Conservation (phyloP, 2,113 vertebrate genomes). For the Amazona guildingii region DNA sequence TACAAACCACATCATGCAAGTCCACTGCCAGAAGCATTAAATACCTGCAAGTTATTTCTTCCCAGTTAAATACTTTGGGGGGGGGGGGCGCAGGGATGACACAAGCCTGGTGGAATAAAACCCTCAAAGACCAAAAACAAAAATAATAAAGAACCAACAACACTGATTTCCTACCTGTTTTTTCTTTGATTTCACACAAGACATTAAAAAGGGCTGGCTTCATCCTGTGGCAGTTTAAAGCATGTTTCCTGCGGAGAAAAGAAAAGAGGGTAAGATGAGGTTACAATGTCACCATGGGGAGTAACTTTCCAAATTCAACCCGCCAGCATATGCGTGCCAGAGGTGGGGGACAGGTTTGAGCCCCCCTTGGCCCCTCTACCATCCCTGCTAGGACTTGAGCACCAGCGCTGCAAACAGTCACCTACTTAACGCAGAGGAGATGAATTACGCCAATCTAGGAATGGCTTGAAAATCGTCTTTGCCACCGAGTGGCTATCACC, state of each 20-base stretch:
- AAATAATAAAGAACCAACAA: not conserved
- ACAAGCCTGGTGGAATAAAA: not conserved
- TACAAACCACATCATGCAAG: slow-evolving; percentile 16
- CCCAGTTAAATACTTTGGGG: not conserved
- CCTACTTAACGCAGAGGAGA: not conserved
- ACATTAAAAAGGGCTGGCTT: slow-evolving; percentile 99
- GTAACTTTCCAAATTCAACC: slow-evolving; percentile 35
- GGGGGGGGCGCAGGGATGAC: accelerated
- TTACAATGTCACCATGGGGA: not conserved
- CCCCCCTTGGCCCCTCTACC: not conserved
- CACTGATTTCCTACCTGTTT: slow-evolving; percentile 88
- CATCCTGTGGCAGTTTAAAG: slow-evolving; percentile 99
- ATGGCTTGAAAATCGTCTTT: not conserved
- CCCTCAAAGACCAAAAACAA: not conserved
- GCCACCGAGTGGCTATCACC: slow-evolving; percentile 34
- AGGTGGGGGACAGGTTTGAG: accelerated
- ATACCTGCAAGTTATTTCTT: not conserved
- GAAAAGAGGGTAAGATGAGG: slow-evolving; percentile 23
- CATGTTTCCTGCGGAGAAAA: slow-evolving; percentile 92
- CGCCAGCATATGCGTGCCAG: accelerated
- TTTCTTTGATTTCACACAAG: slow-evolving; percentile 99
- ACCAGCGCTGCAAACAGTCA: not conserved
- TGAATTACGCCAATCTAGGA: slow-evolving; percentile 32
- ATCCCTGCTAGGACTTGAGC: not conserved
- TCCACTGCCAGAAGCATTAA: slow-evolving; percentile 34